Evolutionary conservation across 2,888 invertebrate genomes (phyloP), one percentile per base, ranked within the genome.

Genomic region (Drosophila maculinotata): DNA sequence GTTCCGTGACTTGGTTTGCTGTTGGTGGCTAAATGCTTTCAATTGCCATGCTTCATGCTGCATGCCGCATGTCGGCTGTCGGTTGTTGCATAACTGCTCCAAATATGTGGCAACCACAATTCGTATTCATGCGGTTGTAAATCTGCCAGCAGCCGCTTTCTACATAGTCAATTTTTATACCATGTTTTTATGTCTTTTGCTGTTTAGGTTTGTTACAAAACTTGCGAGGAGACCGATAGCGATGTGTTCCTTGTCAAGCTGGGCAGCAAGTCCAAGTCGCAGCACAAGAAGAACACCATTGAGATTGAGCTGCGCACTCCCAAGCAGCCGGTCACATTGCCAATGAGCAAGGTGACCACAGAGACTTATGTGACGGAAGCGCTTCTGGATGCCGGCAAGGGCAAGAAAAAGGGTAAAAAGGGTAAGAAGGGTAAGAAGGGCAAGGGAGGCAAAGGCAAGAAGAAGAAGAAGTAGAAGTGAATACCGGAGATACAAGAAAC

Each of bases 291-390:
- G 83, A 93, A 93, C 41, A 93, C 93, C 49, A 91, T 94, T 53
- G 93, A 96, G 92, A 92, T 96, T 75, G 96, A 96, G 81, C 90
- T 96, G 83, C 93, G 94, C 49, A 96, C 96, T 0, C 96, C 96
- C 0, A 94, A 94, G 62, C 94, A 94, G 0, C 94, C 94, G 0
- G 93, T 94, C 0, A 92, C 93, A 26, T 88, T 87, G 9, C 94
- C 94, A 0, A 92, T 93, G 0, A 92, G 93, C 26, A 94, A 94
- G 78, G 93, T 93, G 47, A 95, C 95, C 12, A 92, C 94, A 12
- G 93, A 94, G 73, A 93, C 94, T 14, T 96, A 96, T 86, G 94
- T 94, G 60, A 93, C 93, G 57, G 94, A 94, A n/a, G 92, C 71
- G 1, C 64, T 89, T 28, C 79, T 91, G 2, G 85, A 85, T 45